Conservation (phyloP, 2,888 invertebrate genomes). For the Arctia plantaginis region DNA sequence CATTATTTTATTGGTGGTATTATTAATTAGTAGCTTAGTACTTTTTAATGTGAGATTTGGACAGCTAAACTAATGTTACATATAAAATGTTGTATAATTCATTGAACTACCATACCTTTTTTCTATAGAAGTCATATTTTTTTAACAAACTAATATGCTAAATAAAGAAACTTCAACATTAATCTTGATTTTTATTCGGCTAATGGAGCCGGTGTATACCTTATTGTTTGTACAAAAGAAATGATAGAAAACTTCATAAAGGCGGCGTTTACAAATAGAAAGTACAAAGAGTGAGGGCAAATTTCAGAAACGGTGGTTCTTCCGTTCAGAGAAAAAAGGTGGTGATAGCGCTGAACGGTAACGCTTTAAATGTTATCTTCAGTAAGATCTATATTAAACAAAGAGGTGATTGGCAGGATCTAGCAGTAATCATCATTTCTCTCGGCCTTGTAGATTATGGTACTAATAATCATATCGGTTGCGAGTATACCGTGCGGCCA, state of each 20-base stretch:
- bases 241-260: not conserved
- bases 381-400: too few species aligned
- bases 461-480: too few species aligned
- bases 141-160: not conserved
- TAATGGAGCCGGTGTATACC: not conserved
- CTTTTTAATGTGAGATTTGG: conserved; percentile 7
- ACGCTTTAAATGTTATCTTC: too few species aligned
- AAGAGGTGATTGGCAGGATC: too few species aligned
- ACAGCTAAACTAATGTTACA: not conserved
- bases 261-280: too few species aligned
- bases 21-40: not conserved
- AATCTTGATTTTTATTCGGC: not conserved
- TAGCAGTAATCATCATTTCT: not conserved
- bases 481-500: too few species aligned
- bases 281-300: too few species aligned
- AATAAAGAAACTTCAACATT: not conserved
- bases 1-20: not conserved
- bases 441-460: not conserved
- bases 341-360: too few species aligned
- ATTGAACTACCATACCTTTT: not conserved
- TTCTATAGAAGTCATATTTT: not conserved
- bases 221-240: not conserved
- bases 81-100: not conserved
- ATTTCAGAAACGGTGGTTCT: too few species aligned
- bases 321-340: too few species aligned